These are phyloP conservation scores for Epistrophella euchroma DNA, from an alignment of 2,888 invertebrate genomes.

Conservation along the genomic window DNA sequence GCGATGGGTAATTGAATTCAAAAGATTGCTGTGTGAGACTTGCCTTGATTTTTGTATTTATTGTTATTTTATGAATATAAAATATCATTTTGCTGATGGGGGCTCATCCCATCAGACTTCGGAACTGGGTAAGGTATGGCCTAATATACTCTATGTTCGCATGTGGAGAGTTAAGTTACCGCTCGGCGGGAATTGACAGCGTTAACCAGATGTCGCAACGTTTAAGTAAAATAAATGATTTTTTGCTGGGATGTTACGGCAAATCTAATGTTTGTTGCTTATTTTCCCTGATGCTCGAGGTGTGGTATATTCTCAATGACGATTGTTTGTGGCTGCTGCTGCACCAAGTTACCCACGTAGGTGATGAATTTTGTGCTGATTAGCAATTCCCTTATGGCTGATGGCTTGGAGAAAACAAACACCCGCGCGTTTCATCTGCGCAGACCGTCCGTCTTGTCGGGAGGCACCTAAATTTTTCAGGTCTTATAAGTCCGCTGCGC, in stretches of 20 bases:
- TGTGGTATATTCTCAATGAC: slow-evolving; percentile 74
- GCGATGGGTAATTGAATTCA: slow-evolving; percentile 62
- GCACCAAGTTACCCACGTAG: slow-evolving; percentile 75
- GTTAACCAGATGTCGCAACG: slow-evolving; percentile 73
- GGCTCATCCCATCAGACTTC: slow-evolving; percentile 71
- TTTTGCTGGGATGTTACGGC: slow-evolving; percentile 56
- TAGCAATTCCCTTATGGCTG: slow-evolving; percentile 63
- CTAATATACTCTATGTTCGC: slow-evolving; percentile 52
- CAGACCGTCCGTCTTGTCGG: slow-evolving; percentile 57
- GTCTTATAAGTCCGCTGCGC: slow-evolving; percentile 33
- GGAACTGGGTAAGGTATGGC: slow-evolving; percentile 71
- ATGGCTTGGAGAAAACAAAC: slow-evolving; percentile 46
- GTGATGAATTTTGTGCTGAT: slow-evolving; percentile 76
- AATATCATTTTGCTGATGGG: slow-evolving; percentile 50
- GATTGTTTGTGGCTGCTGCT: slow-evolving; percentile 41
- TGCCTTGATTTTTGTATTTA: slow-evolving; percentile 73
- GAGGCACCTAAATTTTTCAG: slow-evolving; percentile 60
- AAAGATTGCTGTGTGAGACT: slow-evolving; percentile 60
- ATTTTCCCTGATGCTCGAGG: slow-evolving; percentile 59
- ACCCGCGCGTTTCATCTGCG: slow-evolving; percentile 73
- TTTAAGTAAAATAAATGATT: slow-evolving; percentile 73
- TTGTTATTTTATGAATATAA: slow-evolving; percentile 61
- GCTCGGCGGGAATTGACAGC: slow-evolving; percentile 69
- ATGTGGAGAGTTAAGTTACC: slow-evolving; percentile 41
- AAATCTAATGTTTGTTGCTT: slow-evolving; percentile 62